These are phyloP conservation scores for Drosophila borborema DNA, from an alignment of 2,888 invertebrate species.

Conservation along the genomic window DNA sequence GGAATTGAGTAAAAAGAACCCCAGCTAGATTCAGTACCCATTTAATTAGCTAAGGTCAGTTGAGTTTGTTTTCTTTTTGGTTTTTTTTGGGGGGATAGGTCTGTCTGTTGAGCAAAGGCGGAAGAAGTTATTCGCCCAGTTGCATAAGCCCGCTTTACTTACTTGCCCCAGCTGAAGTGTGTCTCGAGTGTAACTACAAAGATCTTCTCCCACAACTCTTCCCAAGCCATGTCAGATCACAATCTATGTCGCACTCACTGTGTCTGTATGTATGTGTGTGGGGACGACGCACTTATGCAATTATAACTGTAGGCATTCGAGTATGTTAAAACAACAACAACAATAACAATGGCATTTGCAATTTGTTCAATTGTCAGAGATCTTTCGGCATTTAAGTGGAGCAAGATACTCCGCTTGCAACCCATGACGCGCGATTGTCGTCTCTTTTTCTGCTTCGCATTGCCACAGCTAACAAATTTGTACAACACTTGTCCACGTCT, in stretches of 20 bases:
- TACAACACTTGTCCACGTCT: background rate
- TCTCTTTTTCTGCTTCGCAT: slow-evolving; percentile 4
- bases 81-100: background rate
- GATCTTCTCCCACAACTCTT: slow-evolving; percentile 53
- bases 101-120: slow-evolving; percentile 13
- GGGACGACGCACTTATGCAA: slow-evolving; percentile 74
- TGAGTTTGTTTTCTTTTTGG: slow-evolving; percentile 32
- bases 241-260: slow-evolving; percentile 52
- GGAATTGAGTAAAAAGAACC: slow-evolving; percentile 9
- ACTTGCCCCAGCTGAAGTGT: slow-evolving; percentile 9
- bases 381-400: slow-evolving; percentile 55
- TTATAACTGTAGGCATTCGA: slow-evolving; percentile 72
- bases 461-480: slow-evolving; percentile 30
- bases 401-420: slow-evolving; percentile 29
- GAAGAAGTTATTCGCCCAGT: slow-evolving; percentile 32
- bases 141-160: slow-evolving; percentile 37
- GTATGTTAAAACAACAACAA: slow-evolving; percentile 50
- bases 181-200: slow-evolving; percentile 43
- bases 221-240: slow-evolving; percentile 42
- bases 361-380: slow-evolving; percentile 67
- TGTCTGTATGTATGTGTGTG: slow-evolving; percentile 26
- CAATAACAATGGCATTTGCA: slow-evolving; percentile 59
- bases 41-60: slow-evolving; percentile 65
- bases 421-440: slow-evolving; percentile 38
- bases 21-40: slow-evolving; percentile 23